Percentiles rank a stretch among this genome's conserved stretches.
Evolutionary conservation across 1,140 invertebrate species (phyloP).

Genomic region (Yoshiicerus persimilis): DNA sequence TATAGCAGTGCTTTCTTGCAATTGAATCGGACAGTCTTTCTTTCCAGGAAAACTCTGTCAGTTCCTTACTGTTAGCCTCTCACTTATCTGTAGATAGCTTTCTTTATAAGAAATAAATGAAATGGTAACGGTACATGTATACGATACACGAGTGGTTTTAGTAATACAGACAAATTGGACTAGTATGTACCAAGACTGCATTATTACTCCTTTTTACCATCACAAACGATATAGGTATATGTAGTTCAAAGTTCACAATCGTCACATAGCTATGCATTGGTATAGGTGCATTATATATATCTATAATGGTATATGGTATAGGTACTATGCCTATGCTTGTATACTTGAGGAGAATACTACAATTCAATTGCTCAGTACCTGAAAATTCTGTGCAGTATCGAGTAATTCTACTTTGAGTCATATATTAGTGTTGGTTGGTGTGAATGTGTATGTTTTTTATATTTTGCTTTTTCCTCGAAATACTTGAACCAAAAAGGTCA

Average conservation of each 20-base stretch:
- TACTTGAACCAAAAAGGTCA: background rate
- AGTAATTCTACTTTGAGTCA: background rate
- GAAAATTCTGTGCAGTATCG: background rate
- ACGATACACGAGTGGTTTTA: too few species aligned
- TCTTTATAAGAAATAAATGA: background rate
- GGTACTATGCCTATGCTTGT: too few species aligned
- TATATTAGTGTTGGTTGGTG: background rate
- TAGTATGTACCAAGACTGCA: background rate
- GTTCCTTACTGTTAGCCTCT: background rate
- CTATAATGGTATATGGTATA: too few species aligned
- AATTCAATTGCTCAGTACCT: background rate
- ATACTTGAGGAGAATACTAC: background rate
- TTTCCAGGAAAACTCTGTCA: too few species aligned
- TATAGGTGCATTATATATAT: too few species aligned
- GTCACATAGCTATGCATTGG: background rate
- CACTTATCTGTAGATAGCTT: background rate
- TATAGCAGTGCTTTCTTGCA: background rate
- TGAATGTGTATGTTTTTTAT: background rate
- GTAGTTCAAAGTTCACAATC: background rate
- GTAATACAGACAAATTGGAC: background rate
- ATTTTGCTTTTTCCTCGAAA: background rate
- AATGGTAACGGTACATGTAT: background rate
- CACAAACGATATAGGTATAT: too few species aligned
- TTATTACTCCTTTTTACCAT: background rate
- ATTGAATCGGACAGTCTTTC: background rate